Percentiles rank a stretch among this genome's conserved stretches.
phyloP scores from a whole-genome alignment of 2,113 vertebrate genomes.

The Anser cygnoides region DNA sequence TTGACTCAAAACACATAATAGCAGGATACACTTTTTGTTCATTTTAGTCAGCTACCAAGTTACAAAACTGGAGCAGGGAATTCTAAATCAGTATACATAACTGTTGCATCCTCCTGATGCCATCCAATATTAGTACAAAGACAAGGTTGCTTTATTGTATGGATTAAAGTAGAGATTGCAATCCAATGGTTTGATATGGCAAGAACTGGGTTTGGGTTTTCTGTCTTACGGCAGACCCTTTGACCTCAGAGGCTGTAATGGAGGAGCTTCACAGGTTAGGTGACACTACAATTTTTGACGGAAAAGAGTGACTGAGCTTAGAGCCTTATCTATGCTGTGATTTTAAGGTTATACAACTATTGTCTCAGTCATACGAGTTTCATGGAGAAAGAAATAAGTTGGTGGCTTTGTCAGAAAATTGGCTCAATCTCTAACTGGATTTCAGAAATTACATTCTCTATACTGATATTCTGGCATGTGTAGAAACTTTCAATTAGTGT shows the following conservation, averaged over 20 bases:
- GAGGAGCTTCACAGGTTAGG: not conserved
- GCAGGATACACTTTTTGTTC: not conserved
- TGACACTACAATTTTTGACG: not conserved
- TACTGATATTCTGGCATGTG: not conserved
- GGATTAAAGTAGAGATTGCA: not conserved
- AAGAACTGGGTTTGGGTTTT: not conserved
- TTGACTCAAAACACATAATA: not conserved
- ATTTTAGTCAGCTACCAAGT: not conserved
- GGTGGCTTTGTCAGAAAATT: not conserved
- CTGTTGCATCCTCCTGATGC: not conserved
- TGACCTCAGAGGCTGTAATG: not conserved
- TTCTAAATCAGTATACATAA: constrained; percentile 5
- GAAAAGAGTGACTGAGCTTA: not conserved
- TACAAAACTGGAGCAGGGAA: not conserved
- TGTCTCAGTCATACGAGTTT: accelerated
- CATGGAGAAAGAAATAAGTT: not conserved
- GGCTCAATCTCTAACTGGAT: not conserved
- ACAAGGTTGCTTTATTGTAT: not conserved
- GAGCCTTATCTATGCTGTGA: not conserved
- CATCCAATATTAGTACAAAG: not conserved
- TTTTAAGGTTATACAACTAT: not conserved
- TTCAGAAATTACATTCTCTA: constrained; percentile 25
- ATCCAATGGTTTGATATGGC: accelerated
- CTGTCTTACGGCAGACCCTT: not conserved
- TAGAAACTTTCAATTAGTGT: constrained; percentile 23